Percentiles rank a stretch among this genome's conserved stretches.
Conservation (phyloP, 2,113 vertebrate genomes). For the Sceloporus tristichus region DNA sequence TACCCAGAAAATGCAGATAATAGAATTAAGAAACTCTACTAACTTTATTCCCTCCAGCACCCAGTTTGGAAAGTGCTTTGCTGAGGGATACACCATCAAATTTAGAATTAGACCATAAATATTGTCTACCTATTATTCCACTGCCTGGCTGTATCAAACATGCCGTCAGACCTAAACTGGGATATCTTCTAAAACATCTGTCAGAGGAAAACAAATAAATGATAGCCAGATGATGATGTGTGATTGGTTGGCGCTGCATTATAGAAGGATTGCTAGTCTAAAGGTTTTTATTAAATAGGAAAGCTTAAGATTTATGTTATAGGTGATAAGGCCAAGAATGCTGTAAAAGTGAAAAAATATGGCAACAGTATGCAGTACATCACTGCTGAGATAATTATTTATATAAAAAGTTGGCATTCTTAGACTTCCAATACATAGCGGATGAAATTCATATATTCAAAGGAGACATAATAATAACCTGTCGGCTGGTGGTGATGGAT, state of each 20-base stretch:
- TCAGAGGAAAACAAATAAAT: slow-evolving; percentile 68
- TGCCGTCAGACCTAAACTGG: slow-evolving; percentile 61
- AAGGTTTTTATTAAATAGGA: slow-evolving; percentile 79
- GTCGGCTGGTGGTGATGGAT: slow-evolving; percentile 75
- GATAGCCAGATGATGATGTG: slow-evolving; percentile 58
- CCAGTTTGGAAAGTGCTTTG: slow-evolving; percentile 32
- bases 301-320: slow-evolving; percentile 76
- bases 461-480: slow-evolving; percentile 81
- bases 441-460: slow-evolving; percentile 85
- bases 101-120: slow-evolving; percentile 43
- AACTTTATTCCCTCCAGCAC: slow-evolving; percentile 45
- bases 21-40: slow-evolving; percentile 37
- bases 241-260: slow-evolving; percentile 68
- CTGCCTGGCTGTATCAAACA: slow-evolving; percentile 59
- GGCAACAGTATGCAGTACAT: slow-evolving; percentile 77
- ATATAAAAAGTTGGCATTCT: slow-evolving; percentile 81
- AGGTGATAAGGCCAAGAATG: slow-evolving; percentile 80
- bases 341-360: slow-evolving; percentile 81
- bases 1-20: slow-evolving; percentile 43
- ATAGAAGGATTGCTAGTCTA: slow-evolving; percentile 64
- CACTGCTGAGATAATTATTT: slow-evolving; percentile 82
- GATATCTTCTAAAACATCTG: slow-evolving; percentile 62
- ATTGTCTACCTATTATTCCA: slow-evolving; percentile 52
- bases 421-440: slow-evolving; percentile 69
- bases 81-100: slow-evolving; percentile 29